Conservation (phyloP, 2,888 invertebrate species). For the Spisula solida region DNA sequence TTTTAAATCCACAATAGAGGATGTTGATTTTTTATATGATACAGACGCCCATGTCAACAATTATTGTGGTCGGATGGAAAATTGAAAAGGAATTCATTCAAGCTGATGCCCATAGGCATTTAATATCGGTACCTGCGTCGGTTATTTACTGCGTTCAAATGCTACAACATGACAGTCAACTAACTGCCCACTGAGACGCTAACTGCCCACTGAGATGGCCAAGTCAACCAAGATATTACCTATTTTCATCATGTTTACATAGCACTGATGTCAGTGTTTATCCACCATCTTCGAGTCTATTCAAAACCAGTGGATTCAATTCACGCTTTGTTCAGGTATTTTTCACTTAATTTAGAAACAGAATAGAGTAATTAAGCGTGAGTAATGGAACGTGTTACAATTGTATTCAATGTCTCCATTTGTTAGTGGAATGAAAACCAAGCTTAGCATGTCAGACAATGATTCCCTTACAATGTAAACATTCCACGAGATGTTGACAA, state of each 20-base stretch:
- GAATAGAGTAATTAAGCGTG: slow-evolving; percentile 67
- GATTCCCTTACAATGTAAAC: slow-evolving; percentile 61
- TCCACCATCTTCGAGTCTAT: slow-evolving; percentile 46
- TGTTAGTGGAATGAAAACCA: slow-evolving; percentile 33
- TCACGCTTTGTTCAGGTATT: slow-evolving; percentile 48
- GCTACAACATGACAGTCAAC: slow-evolving; percentile 35
- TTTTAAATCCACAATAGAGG: neutral
- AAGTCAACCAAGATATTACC: slow-evolving; percentile 51
- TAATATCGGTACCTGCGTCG: neutral
- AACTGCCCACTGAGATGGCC: slow-evolving; percentile 42
- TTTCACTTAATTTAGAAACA: slow-evolving; percentile 69
- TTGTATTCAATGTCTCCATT: slow-evolving; percentile 34
- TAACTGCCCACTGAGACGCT: slow-evolving; percentile 44
- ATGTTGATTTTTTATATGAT: slow-evolving; percentile 6
- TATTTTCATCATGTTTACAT: slow-evolving; percentile 61
- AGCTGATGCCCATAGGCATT: slow-evolving; percentile 40
- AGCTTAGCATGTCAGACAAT: slow-evolving; percentile 36
- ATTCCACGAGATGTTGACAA: slow-evolving; percentile 36
- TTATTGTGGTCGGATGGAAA: slow-evolving; percentile 29
- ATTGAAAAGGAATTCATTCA: slow-evolving; percentile 21
- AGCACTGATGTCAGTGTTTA: slow-evolving; percentile 52
- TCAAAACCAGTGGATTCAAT: slow-evolving; percentile 51
- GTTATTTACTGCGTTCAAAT: neutral
- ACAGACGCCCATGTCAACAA: slow-evolving; percentile 25
- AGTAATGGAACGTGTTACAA: slow-evolving; percentile 64